phyloP scores from a whole-genome alignment of 2,888 invertebrate species.

The Melolontha melolontha region DNA sequence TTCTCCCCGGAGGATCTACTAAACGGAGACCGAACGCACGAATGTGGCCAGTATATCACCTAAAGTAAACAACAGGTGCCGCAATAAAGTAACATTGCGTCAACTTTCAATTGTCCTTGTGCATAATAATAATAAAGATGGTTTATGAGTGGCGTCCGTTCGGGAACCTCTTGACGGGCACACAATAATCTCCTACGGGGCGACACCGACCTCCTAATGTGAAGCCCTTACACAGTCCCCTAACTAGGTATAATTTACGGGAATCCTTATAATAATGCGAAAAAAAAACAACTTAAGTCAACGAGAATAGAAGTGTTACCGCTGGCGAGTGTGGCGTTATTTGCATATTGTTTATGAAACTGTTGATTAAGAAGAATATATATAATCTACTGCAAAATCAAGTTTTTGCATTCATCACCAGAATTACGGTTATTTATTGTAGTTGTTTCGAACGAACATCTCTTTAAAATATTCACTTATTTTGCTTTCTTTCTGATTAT shows the following conservation, averaged over 20 bases:
- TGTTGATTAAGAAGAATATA: too few relatives aligned
- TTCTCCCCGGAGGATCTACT: background rate
- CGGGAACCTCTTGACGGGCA: conserved; percentile 63
- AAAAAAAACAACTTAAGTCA: background rate
- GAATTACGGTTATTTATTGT: too few relatives aligned
- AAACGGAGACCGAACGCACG: conserved; percentile 6
- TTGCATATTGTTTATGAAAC: background rate
- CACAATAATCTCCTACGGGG: conserved; percentile 64
- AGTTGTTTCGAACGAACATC: too few relatives aligned
- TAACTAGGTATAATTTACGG: conserved; percentile 37
- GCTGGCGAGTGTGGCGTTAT: conserved; percentile 1
- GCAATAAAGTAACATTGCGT: conserved; percentile 50
- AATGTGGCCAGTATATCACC: conserved; percentile 40
- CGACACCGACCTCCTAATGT: conserved; percentile 60
- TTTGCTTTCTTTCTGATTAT: too few relatives aligned
- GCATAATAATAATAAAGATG: conserved; percentile 63
- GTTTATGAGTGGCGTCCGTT: conserved; percentile 63
- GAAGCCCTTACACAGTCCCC: conserved; percentile 32
- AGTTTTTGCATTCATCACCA: too few relatives aligned
- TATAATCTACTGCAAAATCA: too few relatives aligned
- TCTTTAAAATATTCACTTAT: too few relatives aligned
- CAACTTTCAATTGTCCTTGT: conserved; percentile 53
- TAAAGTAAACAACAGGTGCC: conserved; percentile 46
- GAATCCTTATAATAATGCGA: conserved; percentile 27
- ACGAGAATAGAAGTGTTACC: conserved; percentile 17